Conservation (phyloP, 2,113 vertebrate species). For the Leptocoma aspasia region DNA sequence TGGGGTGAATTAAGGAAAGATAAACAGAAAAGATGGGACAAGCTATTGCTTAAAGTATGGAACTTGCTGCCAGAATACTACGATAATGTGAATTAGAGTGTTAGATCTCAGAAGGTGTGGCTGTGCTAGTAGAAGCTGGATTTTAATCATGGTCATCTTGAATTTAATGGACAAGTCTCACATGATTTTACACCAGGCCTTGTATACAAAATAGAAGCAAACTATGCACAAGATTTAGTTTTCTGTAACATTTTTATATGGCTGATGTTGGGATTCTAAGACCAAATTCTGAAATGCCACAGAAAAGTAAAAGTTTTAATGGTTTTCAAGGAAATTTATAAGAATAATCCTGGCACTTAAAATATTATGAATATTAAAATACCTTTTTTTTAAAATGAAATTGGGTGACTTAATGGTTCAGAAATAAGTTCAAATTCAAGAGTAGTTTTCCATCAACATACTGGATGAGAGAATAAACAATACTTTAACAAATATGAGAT, state of each 20-base stretch:
- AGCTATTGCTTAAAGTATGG: background rate
- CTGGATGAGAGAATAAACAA: background rate
- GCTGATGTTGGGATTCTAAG: background rate
- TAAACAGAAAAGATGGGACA: background rate
- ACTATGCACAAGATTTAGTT: background rate
- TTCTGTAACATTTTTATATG: background rate
- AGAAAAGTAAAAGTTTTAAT: background rate
- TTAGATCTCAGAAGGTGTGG: background rate
- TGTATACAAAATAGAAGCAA: background rate
- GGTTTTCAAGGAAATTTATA: background rate
- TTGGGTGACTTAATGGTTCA: background rate
- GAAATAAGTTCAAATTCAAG: background rate
- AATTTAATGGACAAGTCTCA: background rate
- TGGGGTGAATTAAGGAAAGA: background rate
- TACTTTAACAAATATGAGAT: background rate
- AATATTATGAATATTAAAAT: background rate
- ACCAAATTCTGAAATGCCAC: background rate
- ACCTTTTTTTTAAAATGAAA: background rate
- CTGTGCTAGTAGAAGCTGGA: background rate
- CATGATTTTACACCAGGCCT: background rate
- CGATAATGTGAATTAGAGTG: background rate
- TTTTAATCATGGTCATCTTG: background rate
- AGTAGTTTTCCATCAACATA: background rate
- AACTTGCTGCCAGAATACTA: background rate
- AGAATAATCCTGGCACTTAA: background rate